These are phyloP conservation scores for Enteromius treurensis DNA, from an alignment of 2,797 vertebrate species.

Conservation along the genomic window DNA sequence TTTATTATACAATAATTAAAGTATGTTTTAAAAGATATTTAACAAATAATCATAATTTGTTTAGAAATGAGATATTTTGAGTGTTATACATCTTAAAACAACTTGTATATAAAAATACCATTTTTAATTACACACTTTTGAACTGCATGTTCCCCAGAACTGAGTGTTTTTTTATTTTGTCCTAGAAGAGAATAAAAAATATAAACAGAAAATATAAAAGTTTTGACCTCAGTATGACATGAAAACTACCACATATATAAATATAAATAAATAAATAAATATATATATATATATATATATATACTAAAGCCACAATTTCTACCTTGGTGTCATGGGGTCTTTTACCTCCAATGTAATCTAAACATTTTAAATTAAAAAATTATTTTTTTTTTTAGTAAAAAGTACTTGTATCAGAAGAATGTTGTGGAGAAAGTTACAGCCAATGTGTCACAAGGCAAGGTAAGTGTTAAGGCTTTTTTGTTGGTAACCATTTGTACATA, in stretches of 20 bases:
- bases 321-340: background rate
- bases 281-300: too few species aligned
- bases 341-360: background rate
- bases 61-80: too few species aligned
- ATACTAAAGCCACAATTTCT: background rate
- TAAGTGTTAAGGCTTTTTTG: constrained; percentile 65
- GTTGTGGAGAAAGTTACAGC: constrained; percentile 97
- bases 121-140: background rate
- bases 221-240: background rate
- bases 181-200: background rate
- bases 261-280: too few species aligned
- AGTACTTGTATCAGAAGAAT: constrained; percentile 97
- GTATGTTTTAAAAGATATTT: too few species aligned
- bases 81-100: too few species aligned
- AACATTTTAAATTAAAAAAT: background rate
- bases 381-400: constrained; percentile 85
- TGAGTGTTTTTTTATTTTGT: background rate
- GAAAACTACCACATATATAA: background rate
- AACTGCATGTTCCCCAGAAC: background rate
- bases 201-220: background rate
- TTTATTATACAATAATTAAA: too few species aligned
- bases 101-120: too few species aligned
- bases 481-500: background rate
- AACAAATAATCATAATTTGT: too few species aligned
- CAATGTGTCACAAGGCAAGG: constrained; percentile 95